Evolutionary conservation across 2,113 vertebrate genomes (phyloP).

Genomic region (Rutilus rutilus): DNA sequence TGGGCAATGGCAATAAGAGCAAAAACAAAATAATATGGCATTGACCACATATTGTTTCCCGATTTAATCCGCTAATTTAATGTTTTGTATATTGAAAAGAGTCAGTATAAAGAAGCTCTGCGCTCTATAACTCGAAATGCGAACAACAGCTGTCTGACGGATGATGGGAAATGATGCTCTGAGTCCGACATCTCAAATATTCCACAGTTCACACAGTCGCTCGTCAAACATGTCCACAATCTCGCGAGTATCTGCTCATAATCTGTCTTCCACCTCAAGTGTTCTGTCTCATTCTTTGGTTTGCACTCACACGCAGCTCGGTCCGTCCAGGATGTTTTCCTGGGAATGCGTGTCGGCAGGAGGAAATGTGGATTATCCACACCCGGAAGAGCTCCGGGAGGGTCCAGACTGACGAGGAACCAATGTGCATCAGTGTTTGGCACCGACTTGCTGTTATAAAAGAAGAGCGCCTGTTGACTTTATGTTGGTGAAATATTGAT

Average conservation of each 20-base stretch:
- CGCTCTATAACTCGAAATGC: not conserved
- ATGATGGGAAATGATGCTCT: slow-evolving; percentile 14
- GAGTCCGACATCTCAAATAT: slow-evolving; percentile 4
- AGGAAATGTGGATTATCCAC: slow-evolving; percentile 67
- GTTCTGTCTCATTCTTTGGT: not conserved
- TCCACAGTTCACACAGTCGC: not conserved
- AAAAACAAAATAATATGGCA: slow-evolving; percentile 49
- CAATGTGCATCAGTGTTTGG: not conserved
- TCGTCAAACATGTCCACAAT: slow-evolving; percentile 14
- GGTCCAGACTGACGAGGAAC: slow-evolving; percentile 1
- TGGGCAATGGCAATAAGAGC: slow-evolving; percentile 60
- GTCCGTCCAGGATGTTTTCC: slow-evolving; percentile 41
- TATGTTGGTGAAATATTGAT: too few species aligned
- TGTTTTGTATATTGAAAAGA: not conserved
- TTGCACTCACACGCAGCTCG: not conserved
- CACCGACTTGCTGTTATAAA: not conserved
- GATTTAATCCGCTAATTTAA: not conserved
- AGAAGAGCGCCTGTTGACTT: not conserved
- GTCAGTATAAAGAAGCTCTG: not conserved
- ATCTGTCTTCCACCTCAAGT: not conserved
- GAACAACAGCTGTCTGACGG: slow-evolving; percentile 2
- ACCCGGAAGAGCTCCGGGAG: slow-evolving; percentile 68
- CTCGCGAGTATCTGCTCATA: not conserved
- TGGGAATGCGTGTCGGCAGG: slow-evolving; percentile 49
- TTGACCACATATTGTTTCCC: slow-evolving; percentile 54